These are phyloP conservation scores for Aphaenogaster rudis DNA, from an alignment of 1,140 invertebrate species.

Conservation along the genomic window DNA sequence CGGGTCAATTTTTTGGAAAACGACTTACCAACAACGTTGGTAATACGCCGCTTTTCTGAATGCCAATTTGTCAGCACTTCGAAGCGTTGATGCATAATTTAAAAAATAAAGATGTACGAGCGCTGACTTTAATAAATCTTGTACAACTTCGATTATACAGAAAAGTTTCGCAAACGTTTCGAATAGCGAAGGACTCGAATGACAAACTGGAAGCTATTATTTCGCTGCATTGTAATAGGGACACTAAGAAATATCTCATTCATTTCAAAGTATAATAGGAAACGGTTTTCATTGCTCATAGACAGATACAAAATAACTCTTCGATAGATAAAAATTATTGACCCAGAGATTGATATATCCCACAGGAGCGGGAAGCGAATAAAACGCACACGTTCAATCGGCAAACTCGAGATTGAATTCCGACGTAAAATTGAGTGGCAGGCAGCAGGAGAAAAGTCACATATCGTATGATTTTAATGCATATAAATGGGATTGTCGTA, in stretches of 20 bases:
- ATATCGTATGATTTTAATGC: constrained; percentile 19
- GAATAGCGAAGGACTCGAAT: background rate
- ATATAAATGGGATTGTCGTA: constrained; percentile 55
- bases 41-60: background rate
- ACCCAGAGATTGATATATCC: constrained; percentile 50
- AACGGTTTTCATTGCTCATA: constrained; percentile 11
- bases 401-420: constrained; percentile 59
- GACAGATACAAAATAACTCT: constrained; percentile 11
- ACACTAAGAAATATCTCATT: constrained; percentile 1
- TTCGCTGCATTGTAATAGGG: background rate
- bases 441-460: constrained; percentile 21
- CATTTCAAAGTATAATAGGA: background rate
- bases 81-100: background rate
- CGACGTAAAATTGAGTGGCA: constrained; percentile 34
- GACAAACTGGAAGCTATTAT: constrained; percentile 5
- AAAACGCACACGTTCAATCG: constrained; percentile 46
- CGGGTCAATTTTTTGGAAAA: constrained; percentile 18
- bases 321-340: constrained; percentile 50
- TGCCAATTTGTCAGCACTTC: background rate
- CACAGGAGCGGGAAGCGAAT: constrained; percentile 22
- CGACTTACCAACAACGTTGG: background rate
- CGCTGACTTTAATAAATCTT: background rate
- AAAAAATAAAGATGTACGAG: background rate
- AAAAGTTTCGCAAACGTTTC: background rate
- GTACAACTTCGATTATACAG: background rate